These are phyloP conservation scores for Eristalinus aeneus DNA, from an alignment of 2,888 invertebrate species.

Conservation along the genomic window DNA sequence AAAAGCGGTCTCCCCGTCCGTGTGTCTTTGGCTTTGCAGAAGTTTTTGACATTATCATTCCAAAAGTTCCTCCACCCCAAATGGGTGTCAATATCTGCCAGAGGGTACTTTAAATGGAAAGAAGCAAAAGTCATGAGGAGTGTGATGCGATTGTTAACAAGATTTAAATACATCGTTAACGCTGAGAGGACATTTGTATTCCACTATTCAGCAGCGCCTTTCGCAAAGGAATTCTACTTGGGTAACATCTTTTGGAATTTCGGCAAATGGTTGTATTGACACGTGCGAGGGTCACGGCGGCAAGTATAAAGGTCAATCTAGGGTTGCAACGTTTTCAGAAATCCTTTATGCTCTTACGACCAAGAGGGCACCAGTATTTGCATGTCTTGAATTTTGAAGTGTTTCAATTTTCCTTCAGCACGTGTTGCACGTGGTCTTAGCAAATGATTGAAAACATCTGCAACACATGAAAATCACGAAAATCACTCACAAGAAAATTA, in stretches of 20 bases:
- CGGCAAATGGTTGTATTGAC: constrained; percentile 10
- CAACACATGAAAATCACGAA: too few relatives aligned
- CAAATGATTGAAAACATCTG: not conserved
- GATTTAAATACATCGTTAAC: constrained; percentile 4
- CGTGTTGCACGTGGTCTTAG: not conserved
- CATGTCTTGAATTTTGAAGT: not conserved
- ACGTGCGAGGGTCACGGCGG: not conserved
- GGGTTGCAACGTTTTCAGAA: not conserved
- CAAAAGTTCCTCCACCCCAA: constrained; percentile 8
- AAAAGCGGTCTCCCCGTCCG: not conserved
- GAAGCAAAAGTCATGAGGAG: constrained; percentile 6
- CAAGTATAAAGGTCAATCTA: not conserved
- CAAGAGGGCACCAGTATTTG: not conserved
- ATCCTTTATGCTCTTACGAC: not conserved
- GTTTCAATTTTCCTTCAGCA: not conserved
- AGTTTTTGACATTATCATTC: constrained; percentile 44
- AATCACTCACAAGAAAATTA: too few relatives aligned
- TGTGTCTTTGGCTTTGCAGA: constrained; percentile 17
- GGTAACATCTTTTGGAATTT: constrained; percentile 18
- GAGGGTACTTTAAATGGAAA: not conserved
- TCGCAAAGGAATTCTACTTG: too few relatives aligned
- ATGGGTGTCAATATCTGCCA: constrained; percentile 16
- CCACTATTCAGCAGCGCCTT: not conserved
- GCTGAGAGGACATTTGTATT: constrained; percentile 21
- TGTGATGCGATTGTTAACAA: constrained; percentile 48